phyloP scores from a whole-genome alignment of 2,888 invertebrate species.

The Sycophila texana region DNA sequence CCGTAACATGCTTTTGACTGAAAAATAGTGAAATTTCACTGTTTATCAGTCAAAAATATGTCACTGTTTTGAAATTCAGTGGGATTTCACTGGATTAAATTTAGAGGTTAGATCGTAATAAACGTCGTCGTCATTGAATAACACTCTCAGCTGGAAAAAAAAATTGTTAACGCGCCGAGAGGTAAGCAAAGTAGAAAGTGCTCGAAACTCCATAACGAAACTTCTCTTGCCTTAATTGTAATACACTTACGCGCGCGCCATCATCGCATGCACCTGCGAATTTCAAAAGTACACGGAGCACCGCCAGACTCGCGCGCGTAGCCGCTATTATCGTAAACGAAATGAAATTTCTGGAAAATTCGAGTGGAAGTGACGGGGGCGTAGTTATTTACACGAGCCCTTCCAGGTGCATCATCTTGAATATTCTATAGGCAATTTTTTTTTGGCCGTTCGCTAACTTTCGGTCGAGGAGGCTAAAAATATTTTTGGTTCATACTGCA shows the following conservation, averaged over 20 bases:
- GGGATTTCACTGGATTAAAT: too few species aligned
- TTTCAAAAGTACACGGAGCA: conserved; percentile 25
- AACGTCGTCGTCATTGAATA: too few species aligned
- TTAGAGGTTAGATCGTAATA: too few species aligned
- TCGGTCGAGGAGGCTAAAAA: too few species aligned
- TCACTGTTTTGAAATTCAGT: too few species aligned
- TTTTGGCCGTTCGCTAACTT: too few species aligned
- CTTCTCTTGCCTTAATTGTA: background rate
- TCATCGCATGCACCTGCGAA: conserved; percentile 1
- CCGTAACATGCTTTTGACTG: too few species aligned
- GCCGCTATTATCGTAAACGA: conserved; percentile 46
- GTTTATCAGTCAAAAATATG: too few species aligned
- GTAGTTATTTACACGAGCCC: background rate
- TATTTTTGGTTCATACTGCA: too few species aligned
- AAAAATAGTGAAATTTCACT: too few species aligned
- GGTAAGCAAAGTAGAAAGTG: background rate
- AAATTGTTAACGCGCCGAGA: background rate
- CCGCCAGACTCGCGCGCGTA: background rate
- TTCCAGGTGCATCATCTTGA: background rate
- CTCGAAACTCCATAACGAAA: conserved; percentile 21
- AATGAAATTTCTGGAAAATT: conserved; percentile 44
- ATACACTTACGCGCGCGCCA: background rate
- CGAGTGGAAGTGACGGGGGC: conserved; percentile 17
- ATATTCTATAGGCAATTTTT: too few species aligned
- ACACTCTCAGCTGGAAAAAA: too few species aligned